These are phyloP conservation scores for Cerastis leucographa DNA, from an alignment of 2,888 invertebrate genomes.

Conservation along the genomic window DNA sequence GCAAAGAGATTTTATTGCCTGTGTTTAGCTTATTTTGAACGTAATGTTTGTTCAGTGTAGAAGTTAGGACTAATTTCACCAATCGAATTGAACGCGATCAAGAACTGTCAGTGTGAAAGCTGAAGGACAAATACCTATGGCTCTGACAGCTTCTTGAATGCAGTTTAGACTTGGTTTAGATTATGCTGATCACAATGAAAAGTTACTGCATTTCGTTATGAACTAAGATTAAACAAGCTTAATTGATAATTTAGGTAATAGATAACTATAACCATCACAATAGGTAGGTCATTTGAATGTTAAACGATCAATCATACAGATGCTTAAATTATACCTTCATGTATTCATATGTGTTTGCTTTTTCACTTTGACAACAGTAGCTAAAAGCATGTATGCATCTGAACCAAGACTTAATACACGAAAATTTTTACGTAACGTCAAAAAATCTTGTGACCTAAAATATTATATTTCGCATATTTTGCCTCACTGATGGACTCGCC, in stretches of 20 bases:
- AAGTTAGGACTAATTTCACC: neutral
- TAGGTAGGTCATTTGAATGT: neutral
- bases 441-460: constrained; percentile 4
- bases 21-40: constrained; percentile 35
- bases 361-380: neutral
- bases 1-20: constrained; percentile 39
- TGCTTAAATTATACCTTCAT: neutral
- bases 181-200: neutral
- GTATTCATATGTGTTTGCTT: neutral
- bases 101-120: neutral
- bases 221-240: neutral
- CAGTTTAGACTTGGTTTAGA: neutral
- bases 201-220: neutral
- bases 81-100: neutral
- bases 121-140: neutral
- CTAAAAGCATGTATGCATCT: neutral
- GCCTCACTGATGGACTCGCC: constrained; percentile 30
- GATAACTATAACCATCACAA: neutral
- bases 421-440: neutral
- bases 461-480: constrained; percentile 33
- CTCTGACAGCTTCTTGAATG: neutral
- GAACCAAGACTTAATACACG: neutral
- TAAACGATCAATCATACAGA: neutral
- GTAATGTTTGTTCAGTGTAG: constrained; percentile 13
- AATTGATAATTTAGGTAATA: neutral